Conservation (phyloP, 2,797 vertebrate species). For the Glossophaga mutica region DNA sequence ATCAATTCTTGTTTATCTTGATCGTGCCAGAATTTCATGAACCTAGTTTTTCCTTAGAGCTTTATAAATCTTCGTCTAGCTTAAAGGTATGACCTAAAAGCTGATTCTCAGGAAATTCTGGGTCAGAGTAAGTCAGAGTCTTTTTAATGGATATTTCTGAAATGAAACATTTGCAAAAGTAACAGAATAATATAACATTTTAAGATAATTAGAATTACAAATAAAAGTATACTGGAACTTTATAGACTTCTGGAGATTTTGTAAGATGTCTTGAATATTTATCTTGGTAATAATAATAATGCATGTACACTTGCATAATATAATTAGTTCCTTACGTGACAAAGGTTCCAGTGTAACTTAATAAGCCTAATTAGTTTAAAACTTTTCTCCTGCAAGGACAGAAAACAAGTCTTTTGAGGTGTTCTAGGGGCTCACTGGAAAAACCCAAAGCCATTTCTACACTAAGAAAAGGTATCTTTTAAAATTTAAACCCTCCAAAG, state of each 20-base stretch:
- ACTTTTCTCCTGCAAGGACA: not conserved
- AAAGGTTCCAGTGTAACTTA: not conserved
- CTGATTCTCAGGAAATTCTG: not conserved
- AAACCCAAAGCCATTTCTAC: not conserved
- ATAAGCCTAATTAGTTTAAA: not conserved
- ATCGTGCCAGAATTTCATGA: not conserved
- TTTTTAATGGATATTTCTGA: not conserved
- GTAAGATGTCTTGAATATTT: not conserved
- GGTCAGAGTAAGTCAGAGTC: not conserved
- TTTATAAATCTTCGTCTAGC: not conserved
- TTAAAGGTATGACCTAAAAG: not conserved
- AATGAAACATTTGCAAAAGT: not conserved
- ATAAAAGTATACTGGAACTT: not conserved
- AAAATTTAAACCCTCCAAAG: not conserved
- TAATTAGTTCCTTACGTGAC: not conserved
- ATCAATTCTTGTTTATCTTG: not conserved
- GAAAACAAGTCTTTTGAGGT: not conserved
- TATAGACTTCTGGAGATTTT: not conserved
- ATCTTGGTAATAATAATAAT: not conserved
- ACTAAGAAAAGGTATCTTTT: not conserved
- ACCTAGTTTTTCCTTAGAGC: not conserved
- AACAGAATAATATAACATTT: not conserved
- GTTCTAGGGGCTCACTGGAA: not conserved
- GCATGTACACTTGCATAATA: not conserved
- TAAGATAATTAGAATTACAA: not conserved